Percentiles rank a stretch among this genome's conserved stretches.
These are phyloP conservation scores for Lathronympha strigana DNA, from an alignment of 2,888 invertebrate species.

Conservation along the genomic window DNA sequence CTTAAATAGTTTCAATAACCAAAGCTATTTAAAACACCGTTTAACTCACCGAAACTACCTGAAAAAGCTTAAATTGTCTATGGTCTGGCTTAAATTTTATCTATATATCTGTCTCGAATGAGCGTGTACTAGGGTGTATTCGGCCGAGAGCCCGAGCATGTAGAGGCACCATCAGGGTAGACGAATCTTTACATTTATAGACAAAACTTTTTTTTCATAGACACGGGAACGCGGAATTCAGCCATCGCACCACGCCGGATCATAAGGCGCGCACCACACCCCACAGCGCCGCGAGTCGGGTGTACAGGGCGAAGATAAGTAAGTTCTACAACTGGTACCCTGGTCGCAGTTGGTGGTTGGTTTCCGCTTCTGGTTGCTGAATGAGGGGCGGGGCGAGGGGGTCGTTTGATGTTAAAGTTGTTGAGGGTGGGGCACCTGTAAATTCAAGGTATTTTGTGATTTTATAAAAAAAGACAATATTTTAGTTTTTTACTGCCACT, in stretches of 20 bases:
- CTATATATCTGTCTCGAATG: no score
- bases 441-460: background rate
- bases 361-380: slow-evolving; percentile 61
- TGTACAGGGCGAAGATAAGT: slow-evolving; percentile 57
- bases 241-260: slow-evolving; percentile 32
- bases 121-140: no score
- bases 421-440: slow-evolving; percentile 69
- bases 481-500: no score
- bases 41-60: no score
- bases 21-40: no score
- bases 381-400: slow-evolving; percentile 73
- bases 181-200: background rate
- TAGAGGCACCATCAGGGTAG: no score
- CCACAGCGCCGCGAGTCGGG: slow-evolving; percentile 47
- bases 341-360: slow-evolving; percentile 58
- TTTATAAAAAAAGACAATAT: no score
- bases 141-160: no score
- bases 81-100: no score
- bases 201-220: slow-evolving; percentile 14
- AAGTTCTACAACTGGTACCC: slow-evolving; percentile 74
- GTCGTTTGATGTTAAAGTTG: slow-evolving; percentile 71
- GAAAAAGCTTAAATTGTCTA: no score
- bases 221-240: slow-evolving; percentile 31
- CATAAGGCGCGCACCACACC: slow-evolving; percentile 43
- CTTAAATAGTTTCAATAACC: no score